Evolutionary conservation across 30 jellyfish, hydroid and myxozoan genomes (phyloP), one percentile per base, ranked within the genome.

Genomic region (Phacellophora camtschatica): DNA sequence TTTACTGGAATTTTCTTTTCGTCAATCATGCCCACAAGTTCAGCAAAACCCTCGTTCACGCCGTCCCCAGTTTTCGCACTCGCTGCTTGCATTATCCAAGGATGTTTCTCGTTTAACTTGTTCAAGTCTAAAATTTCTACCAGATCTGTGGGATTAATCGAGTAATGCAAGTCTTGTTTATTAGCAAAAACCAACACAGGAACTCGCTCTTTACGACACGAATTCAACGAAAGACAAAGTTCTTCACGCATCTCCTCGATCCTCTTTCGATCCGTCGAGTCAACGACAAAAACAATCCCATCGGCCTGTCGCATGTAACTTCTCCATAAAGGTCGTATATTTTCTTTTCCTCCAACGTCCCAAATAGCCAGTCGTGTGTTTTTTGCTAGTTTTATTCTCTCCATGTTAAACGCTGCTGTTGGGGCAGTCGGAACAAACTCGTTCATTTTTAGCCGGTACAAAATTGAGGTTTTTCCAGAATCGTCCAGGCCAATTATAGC

Each of bases 301-400:
- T 90, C 98, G 16, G 98, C 95, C 51, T 78, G 87, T 57, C 98
- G 85, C 55, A 90, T 67, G 79, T 90, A 90, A 2, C 96, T 90
- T 53, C 87, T 72, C 98, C 98, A 90, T 59, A 90, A 71, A 45
- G 98, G 98, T 34, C 98, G 37, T 16, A 90, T 63, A 16, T 64
- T 90, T 22, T 79, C 96, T 34, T 71, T 54, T 8, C 98, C 98
- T 20, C 97, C 96, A 25, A 86, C 94, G 50, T 90, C 98, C 98
- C 98, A 90, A 19, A 90, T 43, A 3, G 83, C 28, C 27, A 90
- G 81, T 36, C 94, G 56, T 2, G 87, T 39, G 46, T 90, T 84
- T 53, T 90, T 90, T 1, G 86, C 81, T 9, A 75, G 72, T 49
- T 80, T 93, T 20, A 90, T 65, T 9, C 92, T 71, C 30, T 90